Percentiles rank a stretch among this genome's conserved stretches.
phyloP scores from a whole-genome alignment of 2,888 invertebrate species.

The Maniola hyperantus region DNA sequence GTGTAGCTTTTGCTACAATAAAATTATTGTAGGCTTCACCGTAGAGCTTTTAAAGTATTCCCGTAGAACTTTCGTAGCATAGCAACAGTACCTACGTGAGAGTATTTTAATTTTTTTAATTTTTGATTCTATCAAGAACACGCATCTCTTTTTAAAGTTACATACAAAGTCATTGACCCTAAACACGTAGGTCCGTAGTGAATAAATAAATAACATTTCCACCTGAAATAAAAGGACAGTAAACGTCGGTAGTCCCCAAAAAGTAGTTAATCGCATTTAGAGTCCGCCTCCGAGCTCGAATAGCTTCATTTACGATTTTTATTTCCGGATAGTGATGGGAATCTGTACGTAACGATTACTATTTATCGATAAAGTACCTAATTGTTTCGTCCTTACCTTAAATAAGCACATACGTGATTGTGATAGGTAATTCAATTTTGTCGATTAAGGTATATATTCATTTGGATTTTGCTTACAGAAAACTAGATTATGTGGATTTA shows the following conservation, averaged over 20 bases:
- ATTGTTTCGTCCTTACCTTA: not conserved
- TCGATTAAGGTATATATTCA: no score
- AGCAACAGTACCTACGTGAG: not conserved
- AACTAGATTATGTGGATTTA: no score
- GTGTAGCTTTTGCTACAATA: not conserved
- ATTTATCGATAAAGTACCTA: conserved; percentile 37
- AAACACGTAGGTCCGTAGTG: conserved; percentile 38
- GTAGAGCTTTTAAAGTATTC: not conserved
- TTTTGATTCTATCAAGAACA: not conserved
- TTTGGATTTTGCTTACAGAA: no score
- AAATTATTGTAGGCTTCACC: not conserved
- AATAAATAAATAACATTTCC: conserved; percentile 74
- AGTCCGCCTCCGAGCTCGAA: conserved; percentile 70
- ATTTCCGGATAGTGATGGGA: conserved; percentile 68
- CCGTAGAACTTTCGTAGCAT: not conserved
- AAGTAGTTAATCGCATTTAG: conserved; percentile 77
- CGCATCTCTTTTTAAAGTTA: not conserved
- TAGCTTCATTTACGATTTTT: conserved; percentile 83
- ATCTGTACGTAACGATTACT: conserved; percentile 17
- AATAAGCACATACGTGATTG: no score
- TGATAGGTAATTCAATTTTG: no score
- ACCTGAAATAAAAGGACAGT: conserved; percentile 81
- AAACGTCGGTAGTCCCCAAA: conserved; percentile 71
- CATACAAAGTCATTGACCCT: conserved; percentile 23
- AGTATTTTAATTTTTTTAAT: not conserved